These are phyloP conservation scores for Ophiodon elongatus DNA, from an alignment of 2,113 vertebrate genomes.

Conservation along the genomic window DNA sequence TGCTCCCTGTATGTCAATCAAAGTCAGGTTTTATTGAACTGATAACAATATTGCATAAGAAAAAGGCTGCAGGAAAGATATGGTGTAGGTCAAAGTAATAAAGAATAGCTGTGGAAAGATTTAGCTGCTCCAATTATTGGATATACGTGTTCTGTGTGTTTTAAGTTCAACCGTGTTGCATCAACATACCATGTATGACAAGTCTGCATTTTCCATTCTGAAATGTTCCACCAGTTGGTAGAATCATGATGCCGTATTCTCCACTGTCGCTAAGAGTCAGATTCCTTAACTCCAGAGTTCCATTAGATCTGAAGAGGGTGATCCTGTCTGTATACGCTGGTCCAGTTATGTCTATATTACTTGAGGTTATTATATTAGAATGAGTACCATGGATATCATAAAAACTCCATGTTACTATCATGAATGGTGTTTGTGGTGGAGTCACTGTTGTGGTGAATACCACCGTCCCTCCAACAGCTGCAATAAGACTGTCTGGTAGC, in stretches of 20 bases:
- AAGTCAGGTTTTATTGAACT: slow-evolving; percentile 27
- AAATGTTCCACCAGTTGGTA: accelerated
- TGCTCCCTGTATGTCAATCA: not conserved
- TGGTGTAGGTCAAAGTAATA: not conserved
- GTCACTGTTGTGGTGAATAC: slow-evolving; percentile 40
- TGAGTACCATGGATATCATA: accelerated
- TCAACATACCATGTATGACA: slow-evolving; percentile 10
- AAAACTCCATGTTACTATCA: slow-evolving; percentile 35
- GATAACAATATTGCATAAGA: slow-evolving; percentile 6
- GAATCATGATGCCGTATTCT: slow-evolving; percentile 21
- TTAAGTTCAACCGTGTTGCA: not conserved
- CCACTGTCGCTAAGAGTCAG: slow-evolving; percentile 51
- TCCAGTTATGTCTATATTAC: accelerated
- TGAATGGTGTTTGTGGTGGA: not conserved
- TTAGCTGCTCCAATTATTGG: not conserved
- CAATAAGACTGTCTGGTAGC: slow-evolving; percentile 27
- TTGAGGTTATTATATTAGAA: slow-evolving; percentile 16
- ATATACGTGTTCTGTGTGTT: not conserved
- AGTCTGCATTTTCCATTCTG: slow-evolving; percentile 7
- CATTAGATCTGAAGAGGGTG: slow-evolving; percentile 32
- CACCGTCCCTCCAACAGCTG: slow-evolving; percentile 36
- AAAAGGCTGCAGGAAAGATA: not conserved
- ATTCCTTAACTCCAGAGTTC: slow-evolving; percentile 64
- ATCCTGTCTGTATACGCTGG: not conserved
- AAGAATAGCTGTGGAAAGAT: not conserved